Base-by-base conservation (phyloP, 2,888 invertebrate species). In the Cylindroiulus punctatus region DNA sequence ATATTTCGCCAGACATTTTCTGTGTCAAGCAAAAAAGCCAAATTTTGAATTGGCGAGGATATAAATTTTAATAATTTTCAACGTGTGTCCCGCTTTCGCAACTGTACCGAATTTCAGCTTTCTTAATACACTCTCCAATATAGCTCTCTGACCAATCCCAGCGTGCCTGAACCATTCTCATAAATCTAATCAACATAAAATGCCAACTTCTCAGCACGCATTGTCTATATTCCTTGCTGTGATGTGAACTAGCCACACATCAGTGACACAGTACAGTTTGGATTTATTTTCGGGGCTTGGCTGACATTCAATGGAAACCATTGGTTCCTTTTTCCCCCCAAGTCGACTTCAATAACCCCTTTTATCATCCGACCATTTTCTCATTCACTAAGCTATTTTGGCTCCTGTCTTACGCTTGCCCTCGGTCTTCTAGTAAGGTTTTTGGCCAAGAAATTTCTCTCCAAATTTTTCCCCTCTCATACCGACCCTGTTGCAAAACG, bases 331-430 rank as follows among this genome's bases (percentile, higher is more conserved):
- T 26, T 65, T 65, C 26, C 26, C 26, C 26, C 10, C 22, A 65
- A 26, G 19, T 5, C 76, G 12, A 76, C 76, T 30, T 30, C 52
- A 52, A 76, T 76, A 76, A 76, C 76, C 76, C 76, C 76, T 76
- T 76, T 76, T 76, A 76, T 76, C 76, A 76, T 30, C 76, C 76
- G 14, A 76, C 1, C 76, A 30, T 76, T 30, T 76, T 76, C 76
- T 76, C 76, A 76, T 76, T 76, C 76, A 76, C 76, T 26, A 76
- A 76, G 76, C 76, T 76, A 76, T 76, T 76, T 76, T 76, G 30
- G 30, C 76, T 26, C 7, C 65, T 26, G 12, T 65, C 65, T 26
- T 26, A 26, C 65, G 65, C 52, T 3, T 14, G 47, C 57, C n/a
- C 57, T 57, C 57, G 19, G n/a, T 26, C 57, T 57, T 8, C 57